Evolutionary conservation across 1,140 invertebrate genomes (phyloP).

Genomic region (Mizuhopecten yessoensis): DNA sequence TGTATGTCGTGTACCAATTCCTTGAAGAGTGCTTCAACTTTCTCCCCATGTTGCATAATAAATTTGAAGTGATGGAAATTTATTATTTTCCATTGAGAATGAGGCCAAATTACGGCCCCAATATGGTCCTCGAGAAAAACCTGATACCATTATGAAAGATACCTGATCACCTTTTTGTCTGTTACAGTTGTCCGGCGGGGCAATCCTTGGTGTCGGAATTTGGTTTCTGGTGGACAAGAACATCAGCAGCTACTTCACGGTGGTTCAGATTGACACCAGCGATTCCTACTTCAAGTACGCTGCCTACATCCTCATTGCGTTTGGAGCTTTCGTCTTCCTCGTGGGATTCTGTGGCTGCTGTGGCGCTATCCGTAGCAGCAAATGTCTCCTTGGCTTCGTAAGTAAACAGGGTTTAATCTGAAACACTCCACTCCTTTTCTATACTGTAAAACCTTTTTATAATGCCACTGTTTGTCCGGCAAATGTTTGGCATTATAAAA

Average conservation of each 20-base stretch:
- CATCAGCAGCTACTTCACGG: conserved; percentile 86
- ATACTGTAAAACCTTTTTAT: no score
- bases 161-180: neutral
- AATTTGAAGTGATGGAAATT: no score
- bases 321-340: conserved; percentile 91
- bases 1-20: no score
- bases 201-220: conserved; percentile 89
- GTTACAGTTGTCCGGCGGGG: conserved; percentile 88
- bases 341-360: conserved; percentile 96
- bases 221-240: conserved; percentile 89
- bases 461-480: no score
- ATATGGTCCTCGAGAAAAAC: no score
- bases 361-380: conserved; percentile 93
- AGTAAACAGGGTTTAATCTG: conserved; percentile 55
- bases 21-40: no score
- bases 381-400: conserved; percentile 92
- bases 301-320: conserved; percentile 87
- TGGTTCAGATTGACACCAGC: conserved; percentile 77
- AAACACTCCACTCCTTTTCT: no score
- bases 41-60: no score
- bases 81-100: no score
- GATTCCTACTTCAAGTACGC: conserved; percentile 84
- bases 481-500: no score
- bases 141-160: no score
- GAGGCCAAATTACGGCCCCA: no score